Base-by-base conservation (phyloP, 2,888 invertebrate species). In the Stictocephala bisonia region DNA sequence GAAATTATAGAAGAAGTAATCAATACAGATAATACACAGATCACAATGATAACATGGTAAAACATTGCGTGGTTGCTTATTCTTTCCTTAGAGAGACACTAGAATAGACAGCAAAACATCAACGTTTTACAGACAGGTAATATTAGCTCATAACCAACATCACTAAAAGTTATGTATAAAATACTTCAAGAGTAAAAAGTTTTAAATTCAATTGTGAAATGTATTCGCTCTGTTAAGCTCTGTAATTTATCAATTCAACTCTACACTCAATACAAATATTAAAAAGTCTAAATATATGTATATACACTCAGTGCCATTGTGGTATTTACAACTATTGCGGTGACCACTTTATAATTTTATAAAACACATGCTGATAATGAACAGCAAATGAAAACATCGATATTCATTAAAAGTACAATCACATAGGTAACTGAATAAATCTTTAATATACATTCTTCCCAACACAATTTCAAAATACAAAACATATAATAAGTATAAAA, bases 81-180 rank as follows among this genome's bases (percentile, higher is more conserved):
- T 64, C 64, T 64, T 64, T 64, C 64, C 40, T n/a, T 44, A 44
- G 64, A 64, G 64, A 64, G 64, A 41, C 41, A 44, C 22, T 64
- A 64, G 64, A 41, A 64, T 64, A 64, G 64, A 64, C 64, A 64
- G 64, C 64, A 64, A 64, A 64, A 64, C 64, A 64, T 44, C 64
- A 27, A 60, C 60, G 31, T 60, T 60, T 26, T 35, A 64, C 64
- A 35, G 22, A 64, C 64, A 64, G 22, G 22, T 24, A 64, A 64
- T 26, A 15, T 44, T 26, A 22, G n/a, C 13, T 44, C 22, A 26
- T 64, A 24, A 18, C 24, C 64, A 44, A 64, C n/a, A n/a, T 24
- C 18, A 41, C 40, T 64, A 64, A 44, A 40, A 40, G 26, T 64
- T 15, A 64, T 44, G 60, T 60, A 64, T 64, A 64, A 64, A 64